phyloP scores from a whole-genome alignment of 2,797 vertebrate genomes.

The Ataeniobius toweri region DNA sequence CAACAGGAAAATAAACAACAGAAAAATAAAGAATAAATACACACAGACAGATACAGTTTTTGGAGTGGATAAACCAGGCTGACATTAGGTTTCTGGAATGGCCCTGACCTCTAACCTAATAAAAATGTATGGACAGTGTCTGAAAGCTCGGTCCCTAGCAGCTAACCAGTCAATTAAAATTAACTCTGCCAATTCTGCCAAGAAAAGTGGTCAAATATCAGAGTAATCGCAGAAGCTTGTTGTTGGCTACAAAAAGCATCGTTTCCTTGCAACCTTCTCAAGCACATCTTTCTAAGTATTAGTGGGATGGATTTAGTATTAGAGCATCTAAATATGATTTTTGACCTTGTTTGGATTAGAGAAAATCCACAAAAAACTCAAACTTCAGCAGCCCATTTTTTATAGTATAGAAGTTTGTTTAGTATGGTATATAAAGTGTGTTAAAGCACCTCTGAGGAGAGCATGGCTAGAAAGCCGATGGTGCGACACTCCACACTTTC shows the following conservation, averaged over 20 bases:
- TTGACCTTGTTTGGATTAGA: neutral
- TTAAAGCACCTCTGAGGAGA: slow-evolving; percentile 80
- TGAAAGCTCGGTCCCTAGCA: neutral
- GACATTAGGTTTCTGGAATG: too few relatives aligned
- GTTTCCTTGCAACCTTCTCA: neutral
- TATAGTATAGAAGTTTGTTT: neutral
- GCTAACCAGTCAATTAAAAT: neutral
- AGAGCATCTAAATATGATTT: neutral
- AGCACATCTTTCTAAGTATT: neutral
- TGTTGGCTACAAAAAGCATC: neutral
- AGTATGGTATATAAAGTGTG: neutral
- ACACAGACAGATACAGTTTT: too few relatives aligned
- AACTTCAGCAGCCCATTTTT: neutral
- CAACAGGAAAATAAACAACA: too few relatives aligned
- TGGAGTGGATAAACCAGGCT: too few relatives aligned
- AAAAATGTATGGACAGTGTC: too few relatives aligned
- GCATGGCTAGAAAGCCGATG: slow-evolving; percentile 84
- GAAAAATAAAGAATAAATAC: too few relatives aligned
- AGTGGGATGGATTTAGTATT: too few relatives aligned
- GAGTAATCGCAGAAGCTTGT: neutral
- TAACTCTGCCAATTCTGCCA: neutral
- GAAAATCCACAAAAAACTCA: neutral
- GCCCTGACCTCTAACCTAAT: too few relatives aligned
- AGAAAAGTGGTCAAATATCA: neutral
- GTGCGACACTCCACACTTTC: slow-evolving; percentile 81